Conservation (phyloP, 2,797 vertebrate species). For the Rhynchonycteris naso region DNA sequence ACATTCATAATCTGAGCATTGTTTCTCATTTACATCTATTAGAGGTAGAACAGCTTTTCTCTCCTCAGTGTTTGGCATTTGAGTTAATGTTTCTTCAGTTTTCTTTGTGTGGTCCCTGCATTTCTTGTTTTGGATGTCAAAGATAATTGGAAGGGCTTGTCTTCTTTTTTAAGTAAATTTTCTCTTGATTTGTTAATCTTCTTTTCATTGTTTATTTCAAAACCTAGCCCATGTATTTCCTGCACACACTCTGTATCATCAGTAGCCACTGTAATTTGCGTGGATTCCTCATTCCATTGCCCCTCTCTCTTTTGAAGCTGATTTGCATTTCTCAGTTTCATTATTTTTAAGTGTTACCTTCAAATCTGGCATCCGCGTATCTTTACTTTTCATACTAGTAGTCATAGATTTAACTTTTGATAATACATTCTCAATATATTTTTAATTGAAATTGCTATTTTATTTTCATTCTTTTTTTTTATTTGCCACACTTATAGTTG, state of each 20-base stretch:
- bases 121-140: neutral
- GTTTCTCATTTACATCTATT: neutral
- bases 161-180: neutral
- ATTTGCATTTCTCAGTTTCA: neutral
- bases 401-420: neutral
- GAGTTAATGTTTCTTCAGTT: neutral
- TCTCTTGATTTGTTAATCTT: neutral
- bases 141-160: neutral
- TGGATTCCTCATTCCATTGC: neutral
- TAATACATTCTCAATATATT: neutral
- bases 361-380: neutral
- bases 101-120: neutral
- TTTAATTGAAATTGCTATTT: neutral
- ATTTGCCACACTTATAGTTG: neutral
- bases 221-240: neutral
- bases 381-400: neutral
- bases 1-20: neutral
- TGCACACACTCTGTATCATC: neutral
- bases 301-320: neutral
- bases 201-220: slow-evolving; percentile 9
- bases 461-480: slow-evolving; percentile 43
- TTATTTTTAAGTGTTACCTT: neutral
- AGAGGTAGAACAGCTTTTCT: neutral
- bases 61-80: neutral
- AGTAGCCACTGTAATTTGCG: neutral